Percentiles rank a stretch among this genome's conserved stretches.
Evolutionary conservation across 2,888 invertebrate genomes (phyloP).

Genomic region (Drosophila fungiperda): DNA sequence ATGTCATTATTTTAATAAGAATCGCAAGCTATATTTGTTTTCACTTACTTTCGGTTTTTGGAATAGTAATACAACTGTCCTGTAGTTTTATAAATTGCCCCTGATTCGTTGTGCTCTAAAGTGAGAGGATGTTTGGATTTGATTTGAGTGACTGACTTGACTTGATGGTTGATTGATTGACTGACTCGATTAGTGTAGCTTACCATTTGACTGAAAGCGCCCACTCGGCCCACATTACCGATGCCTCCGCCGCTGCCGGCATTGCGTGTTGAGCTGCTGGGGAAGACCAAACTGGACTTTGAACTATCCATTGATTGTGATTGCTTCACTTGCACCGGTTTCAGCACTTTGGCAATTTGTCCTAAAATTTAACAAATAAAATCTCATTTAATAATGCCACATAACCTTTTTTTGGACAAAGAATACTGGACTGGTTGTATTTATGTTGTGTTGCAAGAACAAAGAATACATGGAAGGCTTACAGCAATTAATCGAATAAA

Average conservation of each 20-base stretch:
- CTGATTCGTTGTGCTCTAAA: slow-evolving; percentile 80
- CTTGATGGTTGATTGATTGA: not conserved
- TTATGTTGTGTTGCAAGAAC: not conserved
- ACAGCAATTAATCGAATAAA: slow-evolving; percentile 5
- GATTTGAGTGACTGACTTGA: not conserved
- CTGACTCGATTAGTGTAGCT: slow-evolving; percentile 23
- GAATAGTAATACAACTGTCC: slow-evolving; percentile 77
- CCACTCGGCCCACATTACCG: slow-evolving; percentile 73
- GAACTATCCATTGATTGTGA: slow-evolving; percentile 67
- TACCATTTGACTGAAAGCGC: slow-evolving; percentile 81
- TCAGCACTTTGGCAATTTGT: slow-evolving; percentile 82
- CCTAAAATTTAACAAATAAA: slow-evolving; percentile 66
- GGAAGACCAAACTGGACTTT: slow-evolving; percentile 57
- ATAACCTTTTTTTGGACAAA: not conserved
- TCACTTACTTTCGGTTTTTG: slow-evolving; percentile 82
- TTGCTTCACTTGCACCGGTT: slow-evolving; percentile 81
- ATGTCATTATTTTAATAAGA: not conserved
- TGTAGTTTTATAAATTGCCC: slow-evolving; percentile 82
- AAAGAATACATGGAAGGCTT: not conserved
- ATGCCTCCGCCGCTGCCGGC: slow-evolving; percentile 55
- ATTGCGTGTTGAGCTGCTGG: slow-evolving; percentile 61
- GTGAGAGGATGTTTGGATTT: not conserved
- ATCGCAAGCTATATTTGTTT: not conserved
- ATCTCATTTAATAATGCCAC: not conserved
- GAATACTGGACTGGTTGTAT: not conserved